Evolutionary conservation across 2,113 vertebrate genomes (phyloP).

Genomic region (Neodontobutis hainanensis): DNA sequence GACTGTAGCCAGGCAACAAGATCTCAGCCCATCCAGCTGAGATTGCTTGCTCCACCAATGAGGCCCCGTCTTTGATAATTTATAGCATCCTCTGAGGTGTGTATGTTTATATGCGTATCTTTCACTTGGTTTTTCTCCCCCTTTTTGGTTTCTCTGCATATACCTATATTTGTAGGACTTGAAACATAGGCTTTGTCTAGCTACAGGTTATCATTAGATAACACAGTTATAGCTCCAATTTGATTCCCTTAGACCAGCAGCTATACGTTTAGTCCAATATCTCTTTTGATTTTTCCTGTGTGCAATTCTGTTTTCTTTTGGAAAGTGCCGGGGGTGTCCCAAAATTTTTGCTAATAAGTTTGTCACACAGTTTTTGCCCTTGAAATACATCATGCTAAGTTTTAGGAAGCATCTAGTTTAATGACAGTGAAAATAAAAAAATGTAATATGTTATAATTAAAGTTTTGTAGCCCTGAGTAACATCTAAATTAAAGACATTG

Average conservation of each 20-base stretch:
- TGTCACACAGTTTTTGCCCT: slow-evolving; percentile 46
- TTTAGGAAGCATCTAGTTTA: slow-evolving; percentile 23
- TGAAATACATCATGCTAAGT: slow-evolving; percentile 39
- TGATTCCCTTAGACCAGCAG: slow-evolving; percentile 32
- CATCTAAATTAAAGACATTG: too few relatives aligned
- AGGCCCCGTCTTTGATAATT: slow-evolving; percentile 72
- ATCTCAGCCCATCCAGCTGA: slow-evolving; percentile 69
- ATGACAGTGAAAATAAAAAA: slow-evolving; percentile 25
- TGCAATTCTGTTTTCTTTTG: slow-evolving; percentile 58
- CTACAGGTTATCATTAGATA: neutral
- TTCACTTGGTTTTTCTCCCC: too few relatives aligned
- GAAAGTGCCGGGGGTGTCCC: slow-evolving; percentile 63
- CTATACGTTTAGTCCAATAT: slow-evolving; percentile 32
- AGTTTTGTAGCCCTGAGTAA: neutral
- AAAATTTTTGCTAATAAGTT: slow-evolving; percentile 59
- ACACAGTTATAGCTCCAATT: neutral
- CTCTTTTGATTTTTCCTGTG: slow-evolving; percentile 60
- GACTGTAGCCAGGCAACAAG: slow-evolving; percentile 80
- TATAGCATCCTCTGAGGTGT: slow-evolving; percentile 67
- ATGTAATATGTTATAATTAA: neutral
- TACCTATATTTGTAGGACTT: slow-evolving; percentile 1
- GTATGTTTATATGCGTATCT: slow-evolving; percentile 19
- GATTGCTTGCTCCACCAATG: slow-evolving; percentile 72
- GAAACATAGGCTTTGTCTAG: neutral
- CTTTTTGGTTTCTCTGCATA: slow-evolving; percentile 9